phyloP scores from a whole-genome alignment of 1,140 invertebrate genomes.

The Radopholus similis region DNA sequence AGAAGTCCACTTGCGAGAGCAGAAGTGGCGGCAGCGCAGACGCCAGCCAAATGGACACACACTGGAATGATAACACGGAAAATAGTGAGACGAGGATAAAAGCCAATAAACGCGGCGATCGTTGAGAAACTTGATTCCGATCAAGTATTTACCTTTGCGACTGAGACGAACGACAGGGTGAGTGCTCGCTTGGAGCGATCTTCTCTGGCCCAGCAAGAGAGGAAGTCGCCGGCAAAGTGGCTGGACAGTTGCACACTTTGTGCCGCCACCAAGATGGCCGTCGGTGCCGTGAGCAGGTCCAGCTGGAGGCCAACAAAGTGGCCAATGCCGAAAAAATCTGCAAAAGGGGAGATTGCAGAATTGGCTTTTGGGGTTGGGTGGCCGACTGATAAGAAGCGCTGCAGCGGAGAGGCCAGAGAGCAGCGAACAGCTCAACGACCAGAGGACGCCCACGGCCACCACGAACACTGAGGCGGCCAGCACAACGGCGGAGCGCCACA shows the following conservation, averaged over 20 bases:
- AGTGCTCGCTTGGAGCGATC: slow-evolving; percentile 15
- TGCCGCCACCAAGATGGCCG: slow-evolving; percentile 13
- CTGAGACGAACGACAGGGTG: slow-evolving; percentile 12
- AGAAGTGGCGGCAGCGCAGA: slow-evolving; percentile 14
- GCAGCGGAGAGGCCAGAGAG: background rate
- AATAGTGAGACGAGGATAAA: slow-evolving; percentile 8
- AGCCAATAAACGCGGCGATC: slow-evolving; percentile 1
- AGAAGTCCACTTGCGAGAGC: slow-evolving; percentile 11
- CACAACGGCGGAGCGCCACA: slow-evolving; percentile 8
- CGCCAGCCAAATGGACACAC: slow-evolving; percentile 9
- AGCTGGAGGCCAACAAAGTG: slow-evolving; percentile 19
- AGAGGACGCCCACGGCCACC: slow-evolving; percentile 25
- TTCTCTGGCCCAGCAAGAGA: slow-evolving; percentile 26
- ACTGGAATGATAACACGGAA: slow-evolving; percentile 13
- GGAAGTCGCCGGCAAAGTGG: slow-evolving; percentile 26
- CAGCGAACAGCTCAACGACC: slow-evolving; percentile 17
- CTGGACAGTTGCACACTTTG: background rate
- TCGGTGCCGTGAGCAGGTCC: slow-evolving; percentile 21
- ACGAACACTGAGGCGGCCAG: slow-evolving; percentile 24
- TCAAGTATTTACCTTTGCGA: slow-evolving; percentile 17
- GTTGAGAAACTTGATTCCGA: too few relatives aligned
- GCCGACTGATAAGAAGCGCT: background rate
- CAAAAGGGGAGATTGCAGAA: background rate
- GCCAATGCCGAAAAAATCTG: slow-evolving; percentile 15
- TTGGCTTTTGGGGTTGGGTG: background rate